Percentiles rank a stretch among this genome's conserved stretches.
Conservation (phyloP, 2,113 vertebrate species). For the Chiloscyllium plagiosum region DNA sequence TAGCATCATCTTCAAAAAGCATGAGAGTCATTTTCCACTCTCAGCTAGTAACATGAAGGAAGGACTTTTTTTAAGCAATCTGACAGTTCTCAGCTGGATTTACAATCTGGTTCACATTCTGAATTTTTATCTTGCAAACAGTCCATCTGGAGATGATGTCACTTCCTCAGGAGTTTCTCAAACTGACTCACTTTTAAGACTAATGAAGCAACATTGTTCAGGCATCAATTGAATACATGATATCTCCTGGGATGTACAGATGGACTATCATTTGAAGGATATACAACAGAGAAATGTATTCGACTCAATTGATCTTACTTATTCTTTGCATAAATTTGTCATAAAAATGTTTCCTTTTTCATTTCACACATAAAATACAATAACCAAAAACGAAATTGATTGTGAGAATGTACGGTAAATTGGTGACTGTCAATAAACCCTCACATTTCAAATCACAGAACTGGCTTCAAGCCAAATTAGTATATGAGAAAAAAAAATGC, state of each 20-base stretch:
- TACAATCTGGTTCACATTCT: not conserved
- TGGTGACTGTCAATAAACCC: not conserved
- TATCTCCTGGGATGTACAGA: not conserved
- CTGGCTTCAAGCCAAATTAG: not conserved
- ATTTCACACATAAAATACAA: not conserved
- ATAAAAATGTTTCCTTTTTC: not conserved
- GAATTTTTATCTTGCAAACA: not conserved
- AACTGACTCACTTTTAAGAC: not conserved
- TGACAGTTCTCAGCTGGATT: not conserved
- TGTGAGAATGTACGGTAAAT: not conserved
- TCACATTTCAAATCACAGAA: not conserved
- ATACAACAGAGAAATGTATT: not conserved
- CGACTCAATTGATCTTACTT: not conserved
- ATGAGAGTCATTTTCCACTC: not conserved
- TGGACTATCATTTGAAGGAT: not conserved
- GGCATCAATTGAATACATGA: not conserved
- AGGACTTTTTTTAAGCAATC: not conserved
- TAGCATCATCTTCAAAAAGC: not conserved
- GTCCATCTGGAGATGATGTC: not conserved
- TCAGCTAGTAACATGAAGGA: not conserved
- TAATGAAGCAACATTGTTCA: not conserved
- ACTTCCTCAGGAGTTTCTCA: not conserved
- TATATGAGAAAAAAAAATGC: not conserved
- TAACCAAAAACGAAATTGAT: not conserved
- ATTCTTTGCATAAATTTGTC: not conserved